Evolutionary conservation across 2,113 vertebrate genomes (phyloP).

Genomic region (Hypocryptadius cinnamomeus): DNA sequence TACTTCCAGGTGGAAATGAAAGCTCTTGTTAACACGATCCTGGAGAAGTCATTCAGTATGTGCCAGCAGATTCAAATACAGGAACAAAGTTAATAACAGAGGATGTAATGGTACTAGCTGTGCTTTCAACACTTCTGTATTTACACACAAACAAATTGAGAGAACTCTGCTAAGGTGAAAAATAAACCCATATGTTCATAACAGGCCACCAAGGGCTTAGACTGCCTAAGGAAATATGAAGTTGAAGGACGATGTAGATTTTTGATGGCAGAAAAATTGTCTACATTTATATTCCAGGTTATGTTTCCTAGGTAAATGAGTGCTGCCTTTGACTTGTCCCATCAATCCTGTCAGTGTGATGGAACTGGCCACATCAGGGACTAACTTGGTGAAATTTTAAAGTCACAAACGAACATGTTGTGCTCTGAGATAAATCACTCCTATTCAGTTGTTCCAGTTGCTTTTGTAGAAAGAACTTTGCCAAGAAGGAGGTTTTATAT

Average conservation of each 20-base stretch:
- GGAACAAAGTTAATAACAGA: neutral
- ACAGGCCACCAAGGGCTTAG: neutral
- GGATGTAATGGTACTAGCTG: neutral
- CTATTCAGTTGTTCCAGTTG: neutral
- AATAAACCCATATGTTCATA: neutral
- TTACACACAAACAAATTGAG: neutral
- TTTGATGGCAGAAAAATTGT: neutral
- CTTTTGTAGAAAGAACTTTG: neutral
- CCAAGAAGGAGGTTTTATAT: neutral
- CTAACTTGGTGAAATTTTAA: neutral
- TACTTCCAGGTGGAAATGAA: neutral
- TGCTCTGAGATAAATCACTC: neutral
- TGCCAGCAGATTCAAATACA: neutral
- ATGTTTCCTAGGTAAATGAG: neutral
- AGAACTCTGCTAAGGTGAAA: neutral
- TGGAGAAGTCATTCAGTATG: neutral
- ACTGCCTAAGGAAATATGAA: neutral
- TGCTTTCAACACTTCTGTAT: neutral
- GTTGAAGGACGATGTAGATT: neutral
- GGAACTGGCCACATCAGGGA: neutral
- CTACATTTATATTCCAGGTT: neutral
- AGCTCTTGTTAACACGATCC: neutral
- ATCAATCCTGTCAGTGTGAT: neutral
- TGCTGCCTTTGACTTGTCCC: neutral
- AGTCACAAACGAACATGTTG: neutral